Conservation (phyloP, 2,113 vertebrate species). For the Salminus brasiliensis region DNA sequence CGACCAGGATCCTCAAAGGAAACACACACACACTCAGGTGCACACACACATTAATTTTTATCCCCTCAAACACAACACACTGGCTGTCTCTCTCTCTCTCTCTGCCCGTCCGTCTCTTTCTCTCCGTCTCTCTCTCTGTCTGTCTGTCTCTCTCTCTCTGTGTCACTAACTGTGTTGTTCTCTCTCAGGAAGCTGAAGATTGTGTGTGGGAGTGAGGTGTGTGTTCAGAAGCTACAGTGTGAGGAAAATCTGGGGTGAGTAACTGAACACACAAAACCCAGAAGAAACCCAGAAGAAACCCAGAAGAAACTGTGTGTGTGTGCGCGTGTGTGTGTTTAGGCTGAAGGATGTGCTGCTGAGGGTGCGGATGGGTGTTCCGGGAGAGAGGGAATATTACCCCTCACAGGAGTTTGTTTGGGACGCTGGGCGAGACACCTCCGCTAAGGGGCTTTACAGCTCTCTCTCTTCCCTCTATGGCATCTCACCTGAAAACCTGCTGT, state of each 20-base stretch:
- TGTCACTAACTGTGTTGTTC: background rate
- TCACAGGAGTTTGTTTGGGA: conserved; percentile 87
- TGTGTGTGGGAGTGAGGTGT: conserved; percentile 75
- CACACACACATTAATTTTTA: too few species aligned
- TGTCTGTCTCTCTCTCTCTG: background rate
- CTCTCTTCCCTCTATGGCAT: conserved; percentile 82
- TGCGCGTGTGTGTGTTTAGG: conserved; percentile 63
- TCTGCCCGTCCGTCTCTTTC: background rate
- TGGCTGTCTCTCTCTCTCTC: background rate
- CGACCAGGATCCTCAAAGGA: conserved; percentile 77
- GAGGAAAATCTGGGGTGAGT: conserved; percentile 88
- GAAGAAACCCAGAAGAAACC: too few species aligned
- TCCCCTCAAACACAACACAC: background rate
- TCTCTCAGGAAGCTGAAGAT: conserved; percentile 75
- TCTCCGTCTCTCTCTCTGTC: too few species aligned
- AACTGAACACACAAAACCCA: background rate
- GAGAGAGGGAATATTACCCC: conserved; percentile 77
- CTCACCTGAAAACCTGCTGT: conserved; percentile 83
- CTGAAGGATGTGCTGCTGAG: conserved; percentile 84
- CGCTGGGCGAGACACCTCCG: conserved; percentile 77
- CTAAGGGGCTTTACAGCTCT: conserved; percentile 76
- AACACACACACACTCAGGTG: conserved; percentile 74
- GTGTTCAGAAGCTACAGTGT: conserved; percentile 82
- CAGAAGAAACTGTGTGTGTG: background rate
- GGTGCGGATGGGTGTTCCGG: conserved; percentile 83